Evolutionary conservation across 2,888 invertebrate species (phyloP).

Genomic region (Thecocarcelia acutangulata): DNA sequence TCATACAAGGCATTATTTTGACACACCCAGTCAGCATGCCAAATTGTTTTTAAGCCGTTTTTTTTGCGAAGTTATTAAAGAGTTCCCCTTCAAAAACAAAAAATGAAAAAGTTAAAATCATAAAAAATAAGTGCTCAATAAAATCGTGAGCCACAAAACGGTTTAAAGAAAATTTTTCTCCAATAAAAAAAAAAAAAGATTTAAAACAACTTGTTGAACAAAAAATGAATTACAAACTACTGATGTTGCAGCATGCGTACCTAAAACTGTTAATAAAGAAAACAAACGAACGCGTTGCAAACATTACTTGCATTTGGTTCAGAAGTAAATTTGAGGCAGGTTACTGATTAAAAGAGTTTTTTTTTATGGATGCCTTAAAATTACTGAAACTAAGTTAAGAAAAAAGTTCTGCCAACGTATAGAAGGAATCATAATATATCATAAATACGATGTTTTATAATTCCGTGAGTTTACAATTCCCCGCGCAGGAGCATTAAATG

Average conservation of each 20-base stretch:
- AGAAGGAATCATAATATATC: too few relatives aligned
- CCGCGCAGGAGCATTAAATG: too few relatives aligned
- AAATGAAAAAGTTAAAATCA: slow-evolving; percentile 25
- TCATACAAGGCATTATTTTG: slow-evolving; percentile 55
- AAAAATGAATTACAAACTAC: slow-evolving; percentile 37
- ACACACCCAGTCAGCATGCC: slow-evolving; percentile 45
- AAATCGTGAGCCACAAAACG: slow-evolving; percentile 66
- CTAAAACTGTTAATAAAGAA: not conserved
- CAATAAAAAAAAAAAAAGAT: slow-evolving; percentile 20
- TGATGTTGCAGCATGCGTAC: slow-evolving; percentile 3
- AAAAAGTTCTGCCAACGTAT: too few relatives aligned
- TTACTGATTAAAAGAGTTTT: not conserved
- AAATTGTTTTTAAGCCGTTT: slow-evolving; percentile 9
- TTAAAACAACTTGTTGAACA: slow-evolving; percentile 36
- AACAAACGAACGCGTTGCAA: not conserved
- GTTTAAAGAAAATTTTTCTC: slow-evolving; percentile 36
- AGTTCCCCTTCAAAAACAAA: not conserved
- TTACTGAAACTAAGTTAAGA: too few relatives aligned
- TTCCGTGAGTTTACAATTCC: too few relatives aligned
- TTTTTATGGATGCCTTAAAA: not conserved
- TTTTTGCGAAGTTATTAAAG: not conserved
- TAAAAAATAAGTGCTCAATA: slow-evolving; percentile 56
- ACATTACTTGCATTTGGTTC: not conserved
- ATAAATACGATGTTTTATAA: too few relatives aligned
- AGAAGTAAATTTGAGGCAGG: not conserved